Base-by-base conservation (phyloP, 2,888 invertebrate genomes). In the Chymomyza amoena region DNA sequence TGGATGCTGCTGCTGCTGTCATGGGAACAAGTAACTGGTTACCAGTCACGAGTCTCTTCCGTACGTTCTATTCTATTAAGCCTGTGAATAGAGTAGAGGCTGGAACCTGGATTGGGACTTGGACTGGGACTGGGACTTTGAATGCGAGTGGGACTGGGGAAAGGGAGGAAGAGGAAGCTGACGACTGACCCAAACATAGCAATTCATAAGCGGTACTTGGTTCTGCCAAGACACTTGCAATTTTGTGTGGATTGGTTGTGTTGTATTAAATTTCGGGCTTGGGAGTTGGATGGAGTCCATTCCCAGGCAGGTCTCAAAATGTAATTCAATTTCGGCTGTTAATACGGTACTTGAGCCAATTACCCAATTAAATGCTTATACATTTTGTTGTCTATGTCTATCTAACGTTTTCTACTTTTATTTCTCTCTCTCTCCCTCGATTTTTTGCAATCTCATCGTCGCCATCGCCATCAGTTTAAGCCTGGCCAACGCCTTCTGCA, bases 311-410 rank as follows among this genome's bases (percentile, higher is more conserved):
- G 60, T 66, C 66, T 66, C 67, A 50, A 51, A 64, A 65, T 69
- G 72, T 77, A 74, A 76, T 84, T 88, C 88, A 84, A 88, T 86
- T 88, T 70, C 69, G 62, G 66, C 56, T 76, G 69, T 71, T 75
- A 78, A 77, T 84, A 86, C 76, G 85, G 85, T 85, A 88, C 85
- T 88, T 86, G 85, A 87, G 85, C 85, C 85, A 86, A 86, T 86
- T 86, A 86, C 85, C 89, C 85, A 86, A 86, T 86, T 86, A 86
- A 86, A 87, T 82, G 88, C 73, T 80, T 84, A 78, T 80, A 50
- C 32, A 66, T 51, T 61, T 61, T 54, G 61, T 66, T 66, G 25
- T 52, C 54, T n/a, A n/a, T n/a, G n/a, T n/a, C n/a, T n/a, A n/a
- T n/a, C n/a, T 61, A 54, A 61, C 39, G 54, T 61, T 59, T 56